phyloP scores from a whole-genome alignment of 2,113 vertebrate genomes.

The Anseranas semipalmata region DNA sequence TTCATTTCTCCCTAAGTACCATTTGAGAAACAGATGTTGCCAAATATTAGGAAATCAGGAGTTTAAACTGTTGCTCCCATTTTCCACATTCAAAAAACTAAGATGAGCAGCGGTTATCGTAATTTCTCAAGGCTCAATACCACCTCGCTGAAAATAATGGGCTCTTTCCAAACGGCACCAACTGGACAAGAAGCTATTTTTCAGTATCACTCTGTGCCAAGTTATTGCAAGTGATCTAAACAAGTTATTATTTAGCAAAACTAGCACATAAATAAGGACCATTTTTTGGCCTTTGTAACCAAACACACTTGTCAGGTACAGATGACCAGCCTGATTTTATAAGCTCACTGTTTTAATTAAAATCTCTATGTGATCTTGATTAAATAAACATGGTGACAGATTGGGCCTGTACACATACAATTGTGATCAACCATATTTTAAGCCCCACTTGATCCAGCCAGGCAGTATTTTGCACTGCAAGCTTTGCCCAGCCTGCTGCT shows the following conservation, averaged over 20 bases:
- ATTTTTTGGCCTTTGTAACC: not conserved
- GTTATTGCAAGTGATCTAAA: not conserved
- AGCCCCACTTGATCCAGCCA: not conserved
- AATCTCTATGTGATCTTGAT: not conserved
- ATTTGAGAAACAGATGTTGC: not conserved
- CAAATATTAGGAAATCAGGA: not conserved
- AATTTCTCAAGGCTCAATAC: not conserved
- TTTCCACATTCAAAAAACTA: not conserved
- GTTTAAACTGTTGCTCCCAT: not conserved
- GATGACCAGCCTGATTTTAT: not conserved
- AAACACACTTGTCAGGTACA: not conserved
- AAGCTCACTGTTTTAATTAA: slow-evolving; percentile 37
- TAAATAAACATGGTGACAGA: slow-evolving; percentile 21
- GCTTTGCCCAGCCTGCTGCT: not conserved
- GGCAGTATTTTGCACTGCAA: not conserved
- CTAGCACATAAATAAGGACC: not conserved
- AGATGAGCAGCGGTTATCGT: not conserved
- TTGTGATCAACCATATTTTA: not conserved
- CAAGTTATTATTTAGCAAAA: not conserved
- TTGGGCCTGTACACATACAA: not conserved
- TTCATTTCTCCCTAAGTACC: not conserved
- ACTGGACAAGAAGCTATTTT: not conserved
- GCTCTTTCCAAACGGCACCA: not conserved
- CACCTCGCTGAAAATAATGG: not conserved
- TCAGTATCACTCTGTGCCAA: not conserved